Evolutionary conservation across 2,797 vertebrate genomes (phyloP).

Genomic region (Arvicola amphibius): DNA sequence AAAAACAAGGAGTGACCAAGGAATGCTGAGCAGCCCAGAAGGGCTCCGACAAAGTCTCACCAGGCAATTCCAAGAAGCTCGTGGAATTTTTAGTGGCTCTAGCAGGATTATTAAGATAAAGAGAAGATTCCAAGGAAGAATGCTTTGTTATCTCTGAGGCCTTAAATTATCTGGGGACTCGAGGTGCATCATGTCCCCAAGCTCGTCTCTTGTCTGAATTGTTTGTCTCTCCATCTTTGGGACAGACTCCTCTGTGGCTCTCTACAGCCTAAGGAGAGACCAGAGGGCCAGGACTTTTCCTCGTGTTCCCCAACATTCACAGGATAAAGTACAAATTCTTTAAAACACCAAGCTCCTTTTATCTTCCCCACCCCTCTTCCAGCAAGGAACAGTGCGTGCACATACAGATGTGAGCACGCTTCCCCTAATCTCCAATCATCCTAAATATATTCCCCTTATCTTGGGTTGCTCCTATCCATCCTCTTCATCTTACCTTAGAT

Average conservation of each 20-base stretch:
- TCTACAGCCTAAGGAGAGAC: background rate
- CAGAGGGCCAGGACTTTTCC: background rate
- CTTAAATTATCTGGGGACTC: slow-evolving; percentile 9
- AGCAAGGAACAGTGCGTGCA: background rate
- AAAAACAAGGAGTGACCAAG: slow-evolving; percentile 41
- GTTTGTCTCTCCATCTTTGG: background rate
- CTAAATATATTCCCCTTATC: background rate
- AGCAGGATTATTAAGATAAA: slow-evolving; percentile 48
- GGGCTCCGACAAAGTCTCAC: background rate
- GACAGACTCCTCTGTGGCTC: background rate
- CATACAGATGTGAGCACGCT: background rate
- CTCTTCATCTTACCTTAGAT: background rate
- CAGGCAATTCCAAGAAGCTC: background rate
- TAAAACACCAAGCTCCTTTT: background rate
- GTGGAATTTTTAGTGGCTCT: background rate
- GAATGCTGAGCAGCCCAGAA: background rate
- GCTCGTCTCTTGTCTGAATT: slow-evolving; percentile 8
- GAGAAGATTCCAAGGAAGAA: slow-evolving; percentile 24
- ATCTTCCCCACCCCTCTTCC: background rate
- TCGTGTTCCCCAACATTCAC: background rate
- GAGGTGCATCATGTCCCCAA: background rate
- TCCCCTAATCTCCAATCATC: background rate
- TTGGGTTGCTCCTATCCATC: background rate
- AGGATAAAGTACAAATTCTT: background rate
- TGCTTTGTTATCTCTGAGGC: background rate